Percentiles rank a stretch among this genome's conserved stretches.
phyloP scores from a whole-genome alignment of 2,888 invertebrate species.

The Euphydryas editha region DNA sequence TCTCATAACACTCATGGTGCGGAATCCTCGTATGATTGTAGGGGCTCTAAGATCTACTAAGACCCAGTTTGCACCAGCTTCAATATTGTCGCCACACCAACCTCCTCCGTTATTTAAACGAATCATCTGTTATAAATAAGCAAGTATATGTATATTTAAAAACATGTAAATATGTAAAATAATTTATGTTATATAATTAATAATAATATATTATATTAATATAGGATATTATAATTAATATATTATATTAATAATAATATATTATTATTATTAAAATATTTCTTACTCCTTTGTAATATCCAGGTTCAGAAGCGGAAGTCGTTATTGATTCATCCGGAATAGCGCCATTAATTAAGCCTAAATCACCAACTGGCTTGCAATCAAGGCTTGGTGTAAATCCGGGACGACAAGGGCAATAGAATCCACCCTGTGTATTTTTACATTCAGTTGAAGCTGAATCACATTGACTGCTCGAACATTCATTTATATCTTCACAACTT shows the following conservation, averaged over 20 bases:
- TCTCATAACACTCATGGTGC: conserved; percentile 94
- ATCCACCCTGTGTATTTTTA: conserved; percentile 93
- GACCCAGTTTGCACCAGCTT: conserved; percentile 95
- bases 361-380: conserved; percentile 94
- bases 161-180: no score
- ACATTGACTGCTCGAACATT: conserved; percentile 94
- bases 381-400: conserved; percentile 94
- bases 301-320: conserved; percentile 91
- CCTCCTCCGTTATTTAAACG: conserved; percentile 92
- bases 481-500: conserved; percentile 95
- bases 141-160: conserved; percentile 10
- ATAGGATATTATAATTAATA: no score
- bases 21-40: conserved; percentile 94
- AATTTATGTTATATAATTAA: no score
- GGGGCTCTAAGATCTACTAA: conserved; percentile 94
- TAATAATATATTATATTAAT: no score
- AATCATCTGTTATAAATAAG: conserved; percentile 85
- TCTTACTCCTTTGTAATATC: conserved; percentile 91
- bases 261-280: no score
- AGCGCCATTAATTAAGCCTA: conserved; percentile 94
- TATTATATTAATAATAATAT: no score
- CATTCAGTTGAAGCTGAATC: conserved; percentile 96
- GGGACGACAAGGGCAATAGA: conserved; percentile 93
- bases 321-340: conserved; percentile 95
- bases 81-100: conserved; percentile 95